Evolutionary conservation across 2,888 invertebrate genomes (phyloP).

Genomic region (Vesta saturnalis): DNA sequence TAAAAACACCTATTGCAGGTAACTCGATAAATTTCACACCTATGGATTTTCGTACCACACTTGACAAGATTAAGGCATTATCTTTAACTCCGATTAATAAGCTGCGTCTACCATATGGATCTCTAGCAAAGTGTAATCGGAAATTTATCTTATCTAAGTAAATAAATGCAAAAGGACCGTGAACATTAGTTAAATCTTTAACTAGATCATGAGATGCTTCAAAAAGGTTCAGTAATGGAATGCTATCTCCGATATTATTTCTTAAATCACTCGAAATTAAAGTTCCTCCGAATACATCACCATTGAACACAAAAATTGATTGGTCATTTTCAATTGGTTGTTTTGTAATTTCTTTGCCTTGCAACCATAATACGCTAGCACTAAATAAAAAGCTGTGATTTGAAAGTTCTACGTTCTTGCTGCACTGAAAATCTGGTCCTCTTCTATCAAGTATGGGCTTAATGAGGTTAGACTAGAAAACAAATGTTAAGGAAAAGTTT

Average conservation of each 20-base stretch:
- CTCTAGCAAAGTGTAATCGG: slow-evolving; percentile 83
- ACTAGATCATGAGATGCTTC: slow-evolving; percentile 51
- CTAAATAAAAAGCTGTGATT: slow-evolving; percentile 50
- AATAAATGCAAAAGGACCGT: slow-evolving; percentile 88
- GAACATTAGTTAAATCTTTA: slow-evolving; percentile 66
- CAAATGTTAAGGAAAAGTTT: slow-evolving; percentile 1
- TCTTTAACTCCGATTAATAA: slow-evolving; percentile 70
- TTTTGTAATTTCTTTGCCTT: slow-evolving; percentile 70
- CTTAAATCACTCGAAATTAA: slow-evolving; percentile 56
- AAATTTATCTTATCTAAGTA: slow-evolving; percentile 71
- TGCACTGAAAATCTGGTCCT: slow-evolving; percentile 66
- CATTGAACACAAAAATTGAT: slow-evolving; percentile 85
- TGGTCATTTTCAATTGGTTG: slow-evolving; percentile 76
- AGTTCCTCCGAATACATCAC: slow-evolving; percentile 79
- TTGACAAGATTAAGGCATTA: slow-evolving; percentile 63
- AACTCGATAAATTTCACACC: slow-evolving; percentile 66
- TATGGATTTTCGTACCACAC: slow-evolving; percentile 69
- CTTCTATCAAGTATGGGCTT: slow-evolving; percentile 62
- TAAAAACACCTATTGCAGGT: slow-evolving; percentile 71
- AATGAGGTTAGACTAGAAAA: slow-evolving; percentile 51
- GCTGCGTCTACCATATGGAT: slow-evolving; percentile 87
- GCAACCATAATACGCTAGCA: slow-evolving; percentile 84
- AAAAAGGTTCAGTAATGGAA: slow-evolving; percentile 63
- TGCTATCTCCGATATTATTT: slow-evolving; percentile 64
- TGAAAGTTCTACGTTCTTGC: slow-evolving; percentile 36